Conservation (phyloP, 2,797 vertebrate species). For the Platyrinchus mystaceus region DNA sequence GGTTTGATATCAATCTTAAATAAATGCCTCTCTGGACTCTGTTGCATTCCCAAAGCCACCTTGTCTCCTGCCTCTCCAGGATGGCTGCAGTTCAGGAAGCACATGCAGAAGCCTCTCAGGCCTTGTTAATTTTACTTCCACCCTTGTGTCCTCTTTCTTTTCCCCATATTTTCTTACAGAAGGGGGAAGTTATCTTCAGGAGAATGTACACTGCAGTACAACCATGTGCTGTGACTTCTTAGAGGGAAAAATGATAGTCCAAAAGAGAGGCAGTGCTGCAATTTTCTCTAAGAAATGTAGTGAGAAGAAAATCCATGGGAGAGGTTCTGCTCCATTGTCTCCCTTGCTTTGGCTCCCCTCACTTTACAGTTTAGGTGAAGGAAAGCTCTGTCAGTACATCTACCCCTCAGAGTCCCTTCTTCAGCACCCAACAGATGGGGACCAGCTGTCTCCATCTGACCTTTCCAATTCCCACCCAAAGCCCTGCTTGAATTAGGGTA, state of each 20-base stretch:
- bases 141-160: not conserved
- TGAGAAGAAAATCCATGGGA: not conserved
- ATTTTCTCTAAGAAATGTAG: not conserved
- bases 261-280: not conserved
- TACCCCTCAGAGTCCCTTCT: not conserved
- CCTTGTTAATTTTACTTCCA: constrained; percentile 53
- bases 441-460: not conserved
- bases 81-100: constrained; percentile 55
- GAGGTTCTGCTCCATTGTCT: not conserved
- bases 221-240: not conserved
- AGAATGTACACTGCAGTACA: not conserved
- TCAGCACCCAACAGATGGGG: not conserved
- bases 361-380: not conserved
- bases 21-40: constrained; percentile 59
- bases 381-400: not conserved
- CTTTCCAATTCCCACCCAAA: not conserved
- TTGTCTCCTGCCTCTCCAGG: constrained; percentile 62
- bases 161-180: not conserved
- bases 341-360: not conserved
- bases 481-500: not conserved
- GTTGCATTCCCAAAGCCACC: constrained; percentile 55
- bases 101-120: not conserved
- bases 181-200: not conserved
- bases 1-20: constrained; percentile 74
- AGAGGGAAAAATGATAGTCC: not conserved